Evolutionary conservation across 92 coral and sea anemone genomes (phyloP), one percentile per base, ranked within the genome.

Genomic region (Muricea muricata): DNA sequence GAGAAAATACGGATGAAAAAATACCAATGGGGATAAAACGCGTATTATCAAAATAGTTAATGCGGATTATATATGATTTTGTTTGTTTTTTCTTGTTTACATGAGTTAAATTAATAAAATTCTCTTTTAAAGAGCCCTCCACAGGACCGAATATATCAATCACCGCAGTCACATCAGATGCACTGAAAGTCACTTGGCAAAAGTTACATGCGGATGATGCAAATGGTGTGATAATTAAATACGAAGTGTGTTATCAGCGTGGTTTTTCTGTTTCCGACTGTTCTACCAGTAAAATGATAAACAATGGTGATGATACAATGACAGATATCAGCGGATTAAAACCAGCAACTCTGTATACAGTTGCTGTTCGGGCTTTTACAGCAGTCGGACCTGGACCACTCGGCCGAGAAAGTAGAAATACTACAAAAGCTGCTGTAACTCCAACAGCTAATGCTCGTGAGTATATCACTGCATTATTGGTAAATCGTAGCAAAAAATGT

Each of bases 351-450:
- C 12, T 45, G 12, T 45, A 45, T 45, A 45, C 39, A 63, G 39
- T 63, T 18, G 70, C 70, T 63, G 70, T 63, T 63, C 70, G 70
- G 30, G 70, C 70, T 25, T 63, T 8, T 18, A 63, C 39, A 4
- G 18, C 12, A 1, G 23, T 25, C 13, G 70, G 70, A 63, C 2
- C 12, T n/a, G 70, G 70, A 28, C 70, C 70, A 28, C 70, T 63
- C 11, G 70, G 70, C n/a, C n/a, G n/a, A n/a, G n/a, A n/a, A n/a
- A n/a, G n/a, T n/a, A n/a, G n/a, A n/a, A n/a, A n/a, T n/a, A n/a
- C n/a, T n/a, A n/a, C n/a, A n/a, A n/a, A n/a, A n/a, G n/a, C n/a
- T n/a, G n/a, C n/a, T n/a, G n/a, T n/a, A n/a, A n/a, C n/a, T n/a
- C n/a, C n/a, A n/a, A n/a, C n/a, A n/a, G n/a, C n/a, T n/a, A n/a